Conservation (phyloP, 2,888 invertebrate species). For the Poecilobothrus nobilitatus region DNA sequence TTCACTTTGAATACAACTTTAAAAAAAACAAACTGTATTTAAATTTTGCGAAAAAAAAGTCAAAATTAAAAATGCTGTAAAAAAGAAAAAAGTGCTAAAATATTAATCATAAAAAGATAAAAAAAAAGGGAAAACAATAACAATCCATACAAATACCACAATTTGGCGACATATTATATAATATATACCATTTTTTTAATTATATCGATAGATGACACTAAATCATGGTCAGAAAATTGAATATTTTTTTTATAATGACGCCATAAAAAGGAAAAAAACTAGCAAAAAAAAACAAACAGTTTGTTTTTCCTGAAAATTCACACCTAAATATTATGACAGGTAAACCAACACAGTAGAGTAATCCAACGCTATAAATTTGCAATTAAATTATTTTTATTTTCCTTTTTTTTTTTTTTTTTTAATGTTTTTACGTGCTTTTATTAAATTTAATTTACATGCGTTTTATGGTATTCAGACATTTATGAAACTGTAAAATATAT, state of each 20-base stretch:
- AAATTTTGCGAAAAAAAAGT: no score
- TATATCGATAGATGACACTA: constrained; percentile 1
- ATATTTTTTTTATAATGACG: not conserved
- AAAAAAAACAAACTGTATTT: no score
- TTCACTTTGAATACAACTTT: no score
- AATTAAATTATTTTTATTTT: not conserved
- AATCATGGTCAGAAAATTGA: not conserved
- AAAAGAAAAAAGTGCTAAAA: no score
- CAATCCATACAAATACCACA: not conserved
- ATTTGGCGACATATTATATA: not conserved
- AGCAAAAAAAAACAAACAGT: not conserved
- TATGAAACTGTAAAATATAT: not conserved
- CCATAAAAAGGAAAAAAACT: not conserved
- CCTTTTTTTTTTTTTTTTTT: not conserved
- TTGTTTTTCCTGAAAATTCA: not conserved
- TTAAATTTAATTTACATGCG: not conserved
- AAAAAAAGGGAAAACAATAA: not conserved
- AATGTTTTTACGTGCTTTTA: not conserved
- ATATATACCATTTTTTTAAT: not conserved
- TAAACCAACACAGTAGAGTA: no score
- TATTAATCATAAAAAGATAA: no score
- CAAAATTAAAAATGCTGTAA: no score
- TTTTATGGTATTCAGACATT: not conserved
- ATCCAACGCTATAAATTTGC: not conserved
- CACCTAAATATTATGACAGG: no score